Percentiles rank a stretch among this genome's conserved stretches.
phyloP scores from a whole-genome alignment of 2,797 vertebrate species.

The Pogoniulus pusillus region DNA sequence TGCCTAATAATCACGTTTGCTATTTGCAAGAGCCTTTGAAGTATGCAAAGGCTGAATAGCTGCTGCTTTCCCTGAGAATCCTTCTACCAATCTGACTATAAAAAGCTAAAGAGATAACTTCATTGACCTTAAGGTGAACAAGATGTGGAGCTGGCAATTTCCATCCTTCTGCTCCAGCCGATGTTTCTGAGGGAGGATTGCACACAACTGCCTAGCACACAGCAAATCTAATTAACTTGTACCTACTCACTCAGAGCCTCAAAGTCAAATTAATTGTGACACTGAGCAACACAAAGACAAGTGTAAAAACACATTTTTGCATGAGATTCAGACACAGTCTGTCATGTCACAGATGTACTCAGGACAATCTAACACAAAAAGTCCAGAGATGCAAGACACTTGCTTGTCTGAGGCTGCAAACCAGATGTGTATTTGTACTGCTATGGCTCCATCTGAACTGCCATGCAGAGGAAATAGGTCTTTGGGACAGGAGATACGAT shows the following conservation, averaged over 20 bases:
- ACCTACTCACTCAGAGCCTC: slow-evolving; percentile 31
- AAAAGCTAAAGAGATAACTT: slow-evolving; percentile 29
- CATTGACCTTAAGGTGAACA: slow-evolving; percentile 36
- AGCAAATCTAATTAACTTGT: slow-evolving; percentile 53
- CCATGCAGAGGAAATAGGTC: neutral
- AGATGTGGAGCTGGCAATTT: slow-evolving; percentile 19
- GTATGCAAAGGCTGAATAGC: neutral
- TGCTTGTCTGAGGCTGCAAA: neutral
- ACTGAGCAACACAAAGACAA: slow-evolving; percentile 37
- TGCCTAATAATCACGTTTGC: neutral
- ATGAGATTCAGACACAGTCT: slow-evolving; percentile 39
- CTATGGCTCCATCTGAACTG: neutral
- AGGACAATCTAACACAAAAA: neutral
- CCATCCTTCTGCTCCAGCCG: neutral
- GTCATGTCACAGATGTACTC: neutral
- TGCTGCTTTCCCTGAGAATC: neutral
- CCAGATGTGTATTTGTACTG: neutral
- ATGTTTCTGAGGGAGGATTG: slow-evolving; percentile 34
- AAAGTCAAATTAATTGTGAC: slow-evolving; percentile 53
- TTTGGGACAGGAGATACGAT: neutral
- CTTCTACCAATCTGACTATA: neutral
- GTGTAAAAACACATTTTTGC: slow-evolving; percentile 36
- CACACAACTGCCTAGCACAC: slow-evolving; percentile 22
- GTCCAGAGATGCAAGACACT: neutral
- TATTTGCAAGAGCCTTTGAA: neutral